Base-by-base conservation (phyloP, 2,888 invertebrate species). In the Gymnoscelis rufifasciata region DNA sequence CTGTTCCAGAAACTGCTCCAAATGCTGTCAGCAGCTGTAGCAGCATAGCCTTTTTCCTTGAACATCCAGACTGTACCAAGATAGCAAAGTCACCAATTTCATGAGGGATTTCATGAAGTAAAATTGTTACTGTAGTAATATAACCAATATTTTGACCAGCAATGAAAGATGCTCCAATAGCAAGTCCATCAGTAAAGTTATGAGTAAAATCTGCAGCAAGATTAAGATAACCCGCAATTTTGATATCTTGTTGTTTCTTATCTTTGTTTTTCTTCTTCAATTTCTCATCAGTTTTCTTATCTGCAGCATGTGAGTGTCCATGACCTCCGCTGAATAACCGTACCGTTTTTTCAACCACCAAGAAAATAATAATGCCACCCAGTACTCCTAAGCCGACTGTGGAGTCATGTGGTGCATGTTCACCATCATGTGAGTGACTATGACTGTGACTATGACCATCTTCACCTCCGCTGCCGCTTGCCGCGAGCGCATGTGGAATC, bases 1-100 rank as follows among this genome's bases (percentile, higher is more conserved):
- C 89, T 29, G 97, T 98, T 56, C 99, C 99, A 51, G 95, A 92
- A 51, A 99, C 74, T 14, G 99, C 99, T 52, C 99, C 99, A 47
- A 98, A 70, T 1, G 99, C 99, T 28, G 99, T 99, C 4, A 95
- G 88, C 52, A 99, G 88, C 74, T 99, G 99, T 46, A 99, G 88
- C 68, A 94, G 78, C 94, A 99, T 99, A 0, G 99, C 99, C 88
- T 97, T 97, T 71, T 90, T 93, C 61, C 95, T 92, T 6, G 95
- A 94, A 72, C 97, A 98, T 14, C 99, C 99, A 36, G 98, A 98
- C 79, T 99, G 98, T 45, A 99, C 93, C 43, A 99, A 91, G 76
- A 99, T 99, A 8, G 99, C 99, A 90, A 98, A 99, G 80, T 99
- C 99, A 28, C 99, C 99, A 72, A 99, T 98, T 88, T 99, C 99